phyloP scores from a whole-genome alignment of 2,113 vertebrate genomes.

The Oreamnos americanus region DNA sequence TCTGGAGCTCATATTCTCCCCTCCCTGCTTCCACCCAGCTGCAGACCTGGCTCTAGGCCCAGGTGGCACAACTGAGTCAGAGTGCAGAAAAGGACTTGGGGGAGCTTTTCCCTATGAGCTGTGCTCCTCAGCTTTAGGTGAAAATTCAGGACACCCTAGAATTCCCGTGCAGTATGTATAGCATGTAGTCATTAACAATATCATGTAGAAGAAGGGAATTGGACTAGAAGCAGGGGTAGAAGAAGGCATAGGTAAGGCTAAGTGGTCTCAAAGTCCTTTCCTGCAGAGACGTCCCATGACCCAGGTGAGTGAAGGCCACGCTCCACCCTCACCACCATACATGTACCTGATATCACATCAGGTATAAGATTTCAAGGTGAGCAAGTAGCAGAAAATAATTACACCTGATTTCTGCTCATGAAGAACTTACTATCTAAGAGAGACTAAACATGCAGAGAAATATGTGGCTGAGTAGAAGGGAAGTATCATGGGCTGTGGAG shows the following conservation, averaged over 20 bases:
- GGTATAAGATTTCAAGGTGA: not conserved
- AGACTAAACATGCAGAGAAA: not conserved
- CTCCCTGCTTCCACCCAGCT: not conserved
- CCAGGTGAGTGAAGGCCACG: not conserved
- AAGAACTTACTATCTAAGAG: not conserved
- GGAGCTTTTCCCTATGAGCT: not conserved
- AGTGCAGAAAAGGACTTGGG: not conserved
- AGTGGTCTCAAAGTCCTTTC: not conserved
- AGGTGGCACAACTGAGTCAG: not conserved
- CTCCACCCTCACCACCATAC: not conserved
- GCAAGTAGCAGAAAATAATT: not conserved
- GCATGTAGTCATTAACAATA: not conserved
- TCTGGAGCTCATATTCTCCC: conserved; percentile 26
- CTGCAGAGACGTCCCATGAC: not conserved
- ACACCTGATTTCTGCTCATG: not conserved
- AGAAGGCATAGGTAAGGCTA: not conserved
- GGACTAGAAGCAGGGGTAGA: not conserved
- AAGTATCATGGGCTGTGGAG: not conserved
- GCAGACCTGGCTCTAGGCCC: conserved; percentile 1
- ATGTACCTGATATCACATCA: not conserved
- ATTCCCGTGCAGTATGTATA: not conserved
- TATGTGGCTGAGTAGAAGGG: not conserved
- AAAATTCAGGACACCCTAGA: not conserved
- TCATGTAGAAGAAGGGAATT: not conserved
- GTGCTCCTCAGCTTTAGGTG: not conserved